Base-by-base conservation (phyloP, 2,797 vertebrate species). In the Lithobates sylvaticus region DNA sequence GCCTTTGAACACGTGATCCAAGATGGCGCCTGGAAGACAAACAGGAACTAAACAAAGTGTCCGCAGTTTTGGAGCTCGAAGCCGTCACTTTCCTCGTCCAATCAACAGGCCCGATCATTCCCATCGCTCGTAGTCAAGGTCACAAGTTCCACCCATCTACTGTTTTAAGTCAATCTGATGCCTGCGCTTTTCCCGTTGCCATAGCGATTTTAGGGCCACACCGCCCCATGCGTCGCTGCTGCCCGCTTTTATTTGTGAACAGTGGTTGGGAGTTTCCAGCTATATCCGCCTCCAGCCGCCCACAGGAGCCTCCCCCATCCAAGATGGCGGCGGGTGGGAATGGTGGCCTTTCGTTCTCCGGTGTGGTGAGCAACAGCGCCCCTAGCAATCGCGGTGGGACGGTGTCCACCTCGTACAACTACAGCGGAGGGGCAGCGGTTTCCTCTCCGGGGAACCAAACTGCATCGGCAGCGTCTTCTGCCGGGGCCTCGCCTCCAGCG, bases 301-400 rank as follows among this genome's bases (percentile, higher is more conserved):
- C 93, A 81, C 86, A 88, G 84, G 94, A 90, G 94, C 95, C 89
- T 86, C 84, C 81, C 81, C 84, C 89, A 88, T 88, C 89, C 89
- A 90, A 90, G 83, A 84, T 84, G 96, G 96, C 96, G 91, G 93
- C 96, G 82, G 96, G 96, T 92, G 96, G 96, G 93, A 96, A 96
- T 93, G 94, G 94, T 89, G 94, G 94, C 89, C 94, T 94, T 92
- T 95, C 95, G 78, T 96, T 95, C 91, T 95, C 96, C 81, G 93
- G 94, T 88, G 94, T 95, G 94, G 94, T 89, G 91, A 27, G 78
- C n/a, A 54, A 89, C 82, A 29, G 93, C 92, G 21, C 88, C 86
- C 42, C 87, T 42, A 44, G 89, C 69, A 34, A 86, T 78, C 68
- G 89, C 85, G 71, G 84, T 77, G 77, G 88, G 79, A 2, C 95